A percentile compares a stretch with the other conserved stretches of the same genome.
Conservation (phyloP, 1,140 invertebrate species). For the Drosophila obscura region DNA sequence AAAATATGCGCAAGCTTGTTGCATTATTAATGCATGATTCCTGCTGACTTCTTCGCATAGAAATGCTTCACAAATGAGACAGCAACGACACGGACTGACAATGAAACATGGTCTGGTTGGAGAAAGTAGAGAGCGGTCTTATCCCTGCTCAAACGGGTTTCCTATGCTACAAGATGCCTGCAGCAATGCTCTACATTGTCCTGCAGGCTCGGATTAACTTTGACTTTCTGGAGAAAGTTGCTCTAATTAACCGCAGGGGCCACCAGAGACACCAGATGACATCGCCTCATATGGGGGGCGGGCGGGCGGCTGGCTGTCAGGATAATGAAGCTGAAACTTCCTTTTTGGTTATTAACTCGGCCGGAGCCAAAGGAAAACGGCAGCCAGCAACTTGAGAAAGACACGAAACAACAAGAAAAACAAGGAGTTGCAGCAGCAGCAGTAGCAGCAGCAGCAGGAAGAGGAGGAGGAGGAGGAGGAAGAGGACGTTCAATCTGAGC, state of each 20-base stretch:
- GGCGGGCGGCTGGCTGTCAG: slow-evolving; percentile 5
- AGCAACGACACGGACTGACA: not conserved
- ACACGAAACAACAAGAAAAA: slow-evolving; percentile 33
- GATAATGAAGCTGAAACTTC: slow-evolving; percentile 53
- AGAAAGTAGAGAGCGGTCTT: not conserved
- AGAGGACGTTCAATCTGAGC: slow-evolving; percentile 40
- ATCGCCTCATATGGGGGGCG: slow-evolving; percentile 8
- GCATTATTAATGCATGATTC: slow-evolving; percentile 46
- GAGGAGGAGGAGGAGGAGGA: not conserved
- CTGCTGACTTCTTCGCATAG: slow-evolving; percentile 10
- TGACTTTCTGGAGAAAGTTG: slow-evolving; percentile 44
- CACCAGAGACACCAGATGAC: slow-evolving; percentile 1
- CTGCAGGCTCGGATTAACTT: slow-evolving; percentile 25
- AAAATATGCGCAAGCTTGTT: slow-evolving; percentile 67
- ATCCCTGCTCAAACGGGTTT: not conserved
- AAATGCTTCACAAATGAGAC: slow-evolving; percentile 20
- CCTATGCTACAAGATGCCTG: not conserved
- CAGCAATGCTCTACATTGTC: slow-evolving; percentile 35
- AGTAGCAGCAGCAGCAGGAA: not conserved
- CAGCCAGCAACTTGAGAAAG: slow-evolving; percentile 28
- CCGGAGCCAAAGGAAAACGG: slow-evolving; percentile 36
- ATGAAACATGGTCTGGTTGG: too few species aligned
- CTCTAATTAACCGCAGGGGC: slow-evolving; percentile 54
- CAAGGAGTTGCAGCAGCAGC: slow-evolving; percentile 2
- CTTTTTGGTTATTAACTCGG: slow-evolving; percentile 42